A percentile compares a stretch with the other conserved stretches of the same genome.
phyloP scores from a whole-genome alignment of 2,797 vertebrate species.

The Poliocrania exsul region DNA sequence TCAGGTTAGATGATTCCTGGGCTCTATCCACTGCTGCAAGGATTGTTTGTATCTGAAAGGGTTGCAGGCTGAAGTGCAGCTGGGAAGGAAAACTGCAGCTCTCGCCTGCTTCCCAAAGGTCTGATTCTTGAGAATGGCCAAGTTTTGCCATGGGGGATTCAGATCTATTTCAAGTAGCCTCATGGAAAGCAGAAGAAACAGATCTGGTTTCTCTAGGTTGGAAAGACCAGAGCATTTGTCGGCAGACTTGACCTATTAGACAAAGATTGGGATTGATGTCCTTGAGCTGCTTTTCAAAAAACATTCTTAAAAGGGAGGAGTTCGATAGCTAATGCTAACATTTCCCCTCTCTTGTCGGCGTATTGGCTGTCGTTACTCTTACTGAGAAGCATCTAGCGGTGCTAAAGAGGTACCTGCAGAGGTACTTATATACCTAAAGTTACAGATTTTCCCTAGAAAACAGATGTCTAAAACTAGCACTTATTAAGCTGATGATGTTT shows the following conservation, averaged over 20 bases:
- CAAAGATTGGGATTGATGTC: neutral
- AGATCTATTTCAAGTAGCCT: neutral
- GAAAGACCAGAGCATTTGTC: neutral
- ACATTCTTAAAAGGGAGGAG: neutral
- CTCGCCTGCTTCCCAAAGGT: neutral
- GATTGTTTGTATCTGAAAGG: neutral
- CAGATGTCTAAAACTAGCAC: neutral
- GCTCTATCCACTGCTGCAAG: neutral
- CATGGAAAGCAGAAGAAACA: neutral
- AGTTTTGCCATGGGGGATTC: neutral
- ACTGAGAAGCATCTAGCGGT: neutral
- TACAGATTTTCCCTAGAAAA: neutral
- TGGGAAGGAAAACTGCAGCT: neutral
- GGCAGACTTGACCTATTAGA: neutral
- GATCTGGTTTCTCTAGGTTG: neutral
- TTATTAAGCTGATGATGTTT: neutral
- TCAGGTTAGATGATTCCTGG: neutral
- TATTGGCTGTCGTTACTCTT: neutral
- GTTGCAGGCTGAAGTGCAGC: neutral
- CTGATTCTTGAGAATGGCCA: neutral
- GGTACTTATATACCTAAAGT: neutral
- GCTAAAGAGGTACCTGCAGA: neutral
- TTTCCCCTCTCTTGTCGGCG: neutral
- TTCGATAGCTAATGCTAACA: neutral
- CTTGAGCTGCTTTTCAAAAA: neutral